phyloP scores from a whole-genome alignment of 2,113 vertebrate species.

The Struthidea cinerea region DNA sequence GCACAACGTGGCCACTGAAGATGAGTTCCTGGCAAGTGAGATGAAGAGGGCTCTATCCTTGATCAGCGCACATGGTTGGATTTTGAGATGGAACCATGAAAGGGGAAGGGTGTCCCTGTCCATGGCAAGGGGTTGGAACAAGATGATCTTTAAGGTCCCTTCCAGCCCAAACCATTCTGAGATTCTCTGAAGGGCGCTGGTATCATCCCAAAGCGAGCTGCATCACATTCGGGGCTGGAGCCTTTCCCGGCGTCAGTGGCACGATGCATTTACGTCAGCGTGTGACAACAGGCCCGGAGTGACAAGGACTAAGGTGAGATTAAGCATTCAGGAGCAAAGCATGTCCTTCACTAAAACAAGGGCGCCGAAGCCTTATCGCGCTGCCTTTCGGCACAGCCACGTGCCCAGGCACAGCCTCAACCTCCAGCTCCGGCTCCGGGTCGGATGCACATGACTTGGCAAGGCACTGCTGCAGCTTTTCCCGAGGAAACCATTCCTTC shows the following conservation, averaged over 20 bases:
- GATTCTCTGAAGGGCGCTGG: not conserved
- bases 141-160: not conserved
- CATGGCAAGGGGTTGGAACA: not conserved
- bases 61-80: fast-evolving
- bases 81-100: fast-evolving
- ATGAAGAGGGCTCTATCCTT: fast-evolving
- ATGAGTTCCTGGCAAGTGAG: not conserved
- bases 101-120: not conserved
- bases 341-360: not conserved
- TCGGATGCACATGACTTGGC: not conserved
- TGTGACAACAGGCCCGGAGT: not conserved
- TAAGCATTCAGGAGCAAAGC: not conserved
- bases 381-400: not conserved
- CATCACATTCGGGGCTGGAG: not conserved
- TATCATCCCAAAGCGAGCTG: not conserved
- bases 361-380: not conserved
- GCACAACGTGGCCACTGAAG: not conserved
- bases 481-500: not conserved
- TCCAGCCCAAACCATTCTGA: not conserved
- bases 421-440: not conserved
- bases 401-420: not conserved
- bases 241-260: not conserved
- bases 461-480: not conserved
- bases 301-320: constrained; percentile 7
- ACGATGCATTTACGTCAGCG: not conserved